Percentiles rank a stretch among this genome's conserved stretches.
Evolutionary conservation across 2,888 invertebrate species (phyloP).

Genomic region (Pseudoips prasinana): DNA sequence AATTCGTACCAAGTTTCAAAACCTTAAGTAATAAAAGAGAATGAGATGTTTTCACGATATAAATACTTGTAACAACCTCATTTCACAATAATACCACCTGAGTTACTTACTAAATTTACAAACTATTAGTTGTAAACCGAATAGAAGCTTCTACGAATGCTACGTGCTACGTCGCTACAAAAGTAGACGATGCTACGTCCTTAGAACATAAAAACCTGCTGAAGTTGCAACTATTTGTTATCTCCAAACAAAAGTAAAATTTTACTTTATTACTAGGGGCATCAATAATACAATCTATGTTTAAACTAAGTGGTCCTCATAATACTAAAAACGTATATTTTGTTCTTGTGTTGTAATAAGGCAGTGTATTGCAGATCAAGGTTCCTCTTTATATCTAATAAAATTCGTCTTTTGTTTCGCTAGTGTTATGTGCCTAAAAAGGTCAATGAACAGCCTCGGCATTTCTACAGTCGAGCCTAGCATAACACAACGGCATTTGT

Average conservation of each 20-base stretch:
- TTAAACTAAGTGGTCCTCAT: too few species aligned
- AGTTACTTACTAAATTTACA: constrained; percentile 5
- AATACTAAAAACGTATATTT: too few species aligned
- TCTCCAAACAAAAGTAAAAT: too few species aligned
- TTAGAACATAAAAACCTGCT: neutral
- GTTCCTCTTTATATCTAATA: constrained; percentile 64
- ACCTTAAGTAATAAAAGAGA: constrained; percentile 39
- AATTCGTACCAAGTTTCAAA: constrained; percentile 50
- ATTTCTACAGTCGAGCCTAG: constrained; percentile 64
- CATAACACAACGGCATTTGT: constrained; percentile 51
- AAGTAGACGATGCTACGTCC: constrained; percentile 17
- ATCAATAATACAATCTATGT: too few species aligned
- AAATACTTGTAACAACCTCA: constrained; percentile 17
- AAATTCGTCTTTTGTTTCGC: constrained; percentile 76
- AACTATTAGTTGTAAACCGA: too few species aligned
- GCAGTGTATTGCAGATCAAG: constrained; percentile 64
- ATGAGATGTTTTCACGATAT: constrained; percentile 34
- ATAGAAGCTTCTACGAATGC: constrained; percentile 20
- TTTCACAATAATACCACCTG: constrained; percentile 18
- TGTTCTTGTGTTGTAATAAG: constrained; percentile 40
- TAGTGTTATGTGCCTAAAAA: constrained; percentile 77
- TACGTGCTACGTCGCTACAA: constrained; percentile 35
- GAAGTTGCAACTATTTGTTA: too few species aligned
- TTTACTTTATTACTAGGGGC: too few species aligned
- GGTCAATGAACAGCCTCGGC: constrained; percentile 82